Percentiles rank a stretch among this genome's conserved stretches.
phyloP scores from a whole-genome alignment of 2,113 vertebrate genomes.

The Neolamprologus brichardi region DNA sequence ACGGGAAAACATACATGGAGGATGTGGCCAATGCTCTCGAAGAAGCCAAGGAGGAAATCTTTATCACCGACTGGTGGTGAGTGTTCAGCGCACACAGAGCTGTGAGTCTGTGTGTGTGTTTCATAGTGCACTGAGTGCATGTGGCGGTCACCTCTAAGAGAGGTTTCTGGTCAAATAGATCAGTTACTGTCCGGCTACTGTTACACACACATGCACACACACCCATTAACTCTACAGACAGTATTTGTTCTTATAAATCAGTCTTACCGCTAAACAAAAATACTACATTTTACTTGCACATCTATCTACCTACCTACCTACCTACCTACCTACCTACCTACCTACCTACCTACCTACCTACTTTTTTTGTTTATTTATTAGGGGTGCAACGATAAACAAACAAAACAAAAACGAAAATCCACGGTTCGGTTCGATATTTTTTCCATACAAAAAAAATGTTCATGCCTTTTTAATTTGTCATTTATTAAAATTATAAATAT shows the following conservation, averaged over 20 bases:
- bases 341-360: too few relatives aligned
- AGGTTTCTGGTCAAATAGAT: not conserved
- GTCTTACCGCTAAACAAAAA: not conserved
- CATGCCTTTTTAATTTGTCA: too few relatives aligned
- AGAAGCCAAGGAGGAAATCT: conserved; percentile 91
- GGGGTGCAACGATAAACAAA: too few relatives aligned
- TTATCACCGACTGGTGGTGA: conserved; percentile 98
- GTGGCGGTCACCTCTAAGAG: not conserved
- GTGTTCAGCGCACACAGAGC: conserved; percentile 7
- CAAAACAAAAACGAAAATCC: too few relatives aligned
- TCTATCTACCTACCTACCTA: too few relatives aligned
- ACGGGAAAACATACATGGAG: conserved; percentile 90
- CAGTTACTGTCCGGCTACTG: not conserved
- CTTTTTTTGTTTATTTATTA: too few relatives aligned
- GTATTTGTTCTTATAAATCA: not conserved
- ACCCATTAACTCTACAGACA: not conserved
- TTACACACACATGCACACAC: not conserved
- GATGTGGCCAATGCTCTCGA: conserved; percentile 92
- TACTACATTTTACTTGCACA: not conserved
- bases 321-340: too few relatives aligned
- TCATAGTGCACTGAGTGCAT: not conserved
- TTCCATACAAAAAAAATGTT: too few relatives aligned
- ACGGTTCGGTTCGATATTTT: too few relatives aligned
- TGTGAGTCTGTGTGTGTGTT: not conserved
- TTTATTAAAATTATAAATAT: too few relatives aligned